These are phyloP conservation scores for Hydra vulgaris DNA, from an alignment of 30 jellyfish, hydroid and myxozoan species.

Conservation along the genomic window DNA sequence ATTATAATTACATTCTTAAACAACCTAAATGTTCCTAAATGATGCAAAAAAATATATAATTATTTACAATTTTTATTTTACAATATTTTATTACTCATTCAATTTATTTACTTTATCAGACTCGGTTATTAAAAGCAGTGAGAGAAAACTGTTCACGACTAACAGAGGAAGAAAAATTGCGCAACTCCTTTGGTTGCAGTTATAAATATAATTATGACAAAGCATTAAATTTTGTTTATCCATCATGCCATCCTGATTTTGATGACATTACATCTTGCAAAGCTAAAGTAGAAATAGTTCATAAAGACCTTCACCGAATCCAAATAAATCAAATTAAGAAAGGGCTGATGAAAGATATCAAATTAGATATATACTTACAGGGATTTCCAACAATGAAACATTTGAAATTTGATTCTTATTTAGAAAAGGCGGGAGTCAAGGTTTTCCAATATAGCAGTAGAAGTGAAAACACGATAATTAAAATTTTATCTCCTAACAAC, in stretches of 20 bases:
- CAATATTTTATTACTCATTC: too few relatives aligned
- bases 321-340: conserved; percentile 35
- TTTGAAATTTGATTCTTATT: conserved; percentile 34
- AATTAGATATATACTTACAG: conserved; percentile 58
- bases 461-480: conserved; percentile 51
- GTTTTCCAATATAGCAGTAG: conserved; percentile 68
- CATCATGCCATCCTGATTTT: conserved; percentile 71
- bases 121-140: conserved; percentile 71
- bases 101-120: conserved; percentile 35
- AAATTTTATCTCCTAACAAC: background rate
- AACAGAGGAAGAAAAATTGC: conserved; percentile 72
- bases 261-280: conserved; percentile 57
- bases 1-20: background rate
- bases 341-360: conserved; percentile 58
- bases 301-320: conserved; percentile 35
- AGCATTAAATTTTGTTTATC: conserved; percentile 31
- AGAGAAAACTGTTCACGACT: conserved; percentile 36
- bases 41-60: background rate
- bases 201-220: conserved; percentile 42
- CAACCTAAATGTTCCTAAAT: background rate
- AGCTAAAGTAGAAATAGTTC: conserved; percentile 51
- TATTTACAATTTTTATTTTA: background rate
- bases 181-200: conserved; percentile 61
- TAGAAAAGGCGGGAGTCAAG: conserved; percentile 71
- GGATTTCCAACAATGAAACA: conserved; percentile 92